phyloP scores from a whole-genome alignment of 2,888 invertebrate genomes.

The Apoda limacodes region DNA sequence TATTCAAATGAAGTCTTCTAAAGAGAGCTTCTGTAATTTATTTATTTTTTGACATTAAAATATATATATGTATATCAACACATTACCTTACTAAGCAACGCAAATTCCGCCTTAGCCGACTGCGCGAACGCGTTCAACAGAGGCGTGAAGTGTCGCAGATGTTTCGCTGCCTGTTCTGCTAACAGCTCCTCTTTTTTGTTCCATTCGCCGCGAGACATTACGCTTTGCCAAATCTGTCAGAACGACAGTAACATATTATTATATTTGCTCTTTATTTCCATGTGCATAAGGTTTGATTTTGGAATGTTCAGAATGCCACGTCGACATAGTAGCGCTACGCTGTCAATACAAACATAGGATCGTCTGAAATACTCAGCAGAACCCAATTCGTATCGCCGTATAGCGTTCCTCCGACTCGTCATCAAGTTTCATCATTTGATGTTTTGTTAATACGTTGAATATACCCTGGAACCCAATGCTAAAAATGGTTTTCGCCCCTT shows the following conservation, averaged over 20 bases:
- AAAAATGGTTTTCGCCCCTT: too few relatives aligned
- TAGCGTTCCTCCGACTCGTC: conserved; percentile 59
- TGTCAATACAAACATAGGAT: conserved; percentile 23
- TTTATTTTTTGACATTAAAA: too few relatives aligned
- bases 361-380: conserved; percentile 42
- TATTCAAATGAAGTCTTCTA: too few relatives aligned
- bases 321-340: conserved; percentile 36
- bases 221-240: conserved; percentile 88
- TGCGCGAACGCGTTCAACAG: conserved; percentile 90
- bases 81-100: conserved; percentile 86
- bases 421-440: conserved; percentile 62
- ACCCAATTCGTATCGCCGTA: conserved; percentile 17
- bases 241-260: conserved; percentile 4
- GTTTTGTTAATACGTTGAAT: not conserved
- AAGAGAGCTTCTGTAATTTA: too few relatives aligned
- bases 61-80: too few relatives aligned
- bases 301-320: conserved; percentile 55
- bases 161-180: conserved; percentile 94
- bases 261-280: not conserved
- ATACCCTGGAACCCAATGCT: too few relatives aligned
- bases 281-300: too few relatives aligned
- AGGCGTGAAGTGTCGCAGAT: conserved; percentile 87
- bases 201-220: conserved; percentile 97
- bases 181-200: conserved; percentile 98
- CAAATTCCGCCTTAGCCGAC: conserved; percentile 87